phyloP scores from a whole-genome alignment of 23 tunicate genomes.

The Halocynthia aurantium region DNA sequence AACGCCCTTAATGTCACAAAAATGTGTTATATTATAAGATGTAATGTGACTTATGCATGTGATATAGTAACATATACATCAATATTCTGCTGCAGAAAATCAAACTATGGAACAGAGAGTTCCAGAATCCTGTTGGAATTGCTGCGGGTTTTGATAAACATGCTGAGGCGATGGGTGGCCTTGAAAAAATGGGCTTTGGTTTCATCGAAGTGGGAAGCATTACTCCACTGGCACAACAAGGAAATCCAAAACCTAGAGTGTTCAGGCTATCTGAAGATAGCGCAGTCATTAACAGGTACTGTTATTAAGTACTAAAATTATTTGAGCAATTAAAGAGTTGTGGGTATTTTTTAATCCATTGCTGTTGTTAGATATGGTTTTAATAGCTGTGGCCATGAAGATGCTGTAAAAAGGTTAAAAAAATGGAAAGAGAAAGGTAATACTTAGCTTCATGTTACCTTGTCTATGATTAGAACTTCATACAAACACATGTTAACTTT shows the following conservation, averaged over 20 bases:
- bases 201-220: constrained; percentile 88
- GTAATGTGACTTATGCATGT: not conserved
- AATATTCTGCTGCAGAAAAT: constrained; percentile 8
- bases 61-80: too few relatives aligned
- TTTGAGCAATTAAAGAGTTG: not conserved
- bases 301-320: not conserved
- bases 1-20: not conserved
- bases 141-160: constrained; percentile 97
- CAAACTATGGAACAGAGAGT: constrained; percentile 41
- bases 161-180: constrained; percentile 85
- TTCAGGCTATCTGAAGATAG: constrained; percentile 75
- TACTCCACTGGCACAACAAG: constrained; percentile 77
- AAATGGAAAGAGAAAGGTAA: constrained; percentile 20
- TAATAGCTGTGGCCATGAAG: constrained; percentile 93
- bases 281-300: constrained; percentile 73
- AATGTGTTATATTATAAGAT: not conserved
- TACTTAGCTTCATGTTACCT: too few relatives aligned
- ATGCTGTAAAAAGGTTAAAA: constrained; percentile 41
- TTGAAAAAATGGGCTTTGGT: constrained; percentile 78
- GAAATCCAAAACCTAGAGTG: constrained; percentile 79
- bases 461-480: too few relatives aligned
- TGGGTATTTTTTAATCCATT: not conserved
- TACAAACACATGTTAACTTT: too few relatives aligned
- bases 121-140: constrained; percentile 83
- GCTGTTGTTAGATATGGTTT: constrained; percentile 66